Conservation (phyloP, 2,113 vertebrate species). For the Cololabis saira region DNA sequence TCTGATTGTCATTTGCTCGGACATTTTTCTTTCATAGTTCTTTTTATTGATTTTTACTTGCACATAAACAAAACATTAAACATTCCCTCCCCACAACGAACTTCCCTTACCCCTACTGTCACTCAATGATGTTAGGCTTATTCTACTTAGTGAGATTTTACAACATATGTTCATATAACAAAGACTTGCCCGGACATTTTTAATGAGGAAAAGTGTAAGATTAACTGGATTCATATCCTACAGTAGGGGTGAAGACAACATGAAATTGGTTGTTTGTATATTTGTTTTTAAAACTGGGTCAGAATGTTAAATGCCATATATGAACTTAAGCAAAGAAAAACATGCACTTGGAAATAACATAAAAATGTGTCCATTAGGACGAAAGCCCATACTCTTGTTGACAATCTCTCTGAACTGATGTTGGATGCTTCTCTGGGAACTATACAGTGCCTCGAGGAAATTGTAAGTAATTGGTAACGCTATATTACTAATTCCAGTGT, state of each 20-base stretch:
- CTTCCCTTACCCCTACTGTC: too few relatives aligned
- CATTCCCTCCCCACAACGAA: too few relatives aligned
- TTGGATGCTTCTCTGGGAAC: slow-evolving; percentile 88
- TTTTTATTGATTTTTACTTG: too few relatives aligned
- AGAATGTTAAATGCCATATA: slow-evolving; percentile 4
- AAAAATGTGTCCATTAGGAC: slow-evolving; percentile 71
- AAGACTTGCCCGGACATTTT: too few relatives aligned
- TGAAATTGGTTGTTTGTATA: background rate
- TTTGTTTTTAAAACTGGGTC: background rate
- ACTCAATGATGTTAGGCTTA: too few relatives aligned
- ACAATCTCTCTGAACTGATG: slow-evolving; percentile 89
- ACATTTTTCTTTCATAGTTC: too few relatives aligned
- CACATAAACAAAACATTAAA: too few relatives aligned
- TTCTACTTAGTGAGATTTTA: too few relatives aligned
- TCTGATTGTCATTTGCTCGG: too few relatives aligned
- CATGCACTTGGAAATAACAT: too few relatives aligned
- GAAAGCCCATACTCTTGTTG: slow-evolving; percentile 88
- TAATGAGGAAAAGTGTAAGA: background rate
- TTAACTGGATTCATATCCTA: background rate
- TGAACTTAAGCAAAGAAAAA: too few relatives aligned
- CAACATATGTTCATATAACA: too few relatives aligned
- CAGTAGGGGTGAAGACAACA: background rate
- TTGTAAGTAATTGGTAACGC: slow-evolving; percentile 83
- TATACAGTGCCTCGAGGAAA: slow-evolving; percentile 94
- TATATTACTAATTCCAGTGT: background rate